phyloP scores from a whole-genome alignment of 2,888 invertebrate species.

The Anthophora plumipes region DNA sequence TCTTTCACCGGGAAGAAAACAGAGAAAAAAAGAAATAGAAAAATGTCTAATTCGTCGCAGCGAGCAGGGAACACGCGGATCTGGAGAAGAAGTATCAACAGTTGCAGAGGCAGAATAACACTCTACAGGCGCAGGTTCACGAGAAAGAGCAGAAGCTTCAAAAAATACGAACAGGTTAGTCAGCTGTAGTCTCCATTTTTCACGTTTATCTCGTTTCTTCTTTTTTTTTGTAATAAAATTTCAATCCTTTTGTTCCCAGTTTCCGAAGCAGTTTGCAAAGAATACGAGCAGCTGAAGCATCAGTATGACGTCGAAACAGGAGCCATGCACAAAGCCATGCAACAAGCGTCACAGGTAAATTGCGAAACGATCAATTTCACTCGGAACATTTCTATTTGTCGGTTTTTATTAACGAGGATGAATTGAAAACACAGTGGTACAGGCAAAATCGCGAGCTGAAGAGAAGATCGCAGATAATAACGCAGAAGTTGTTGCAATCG shows the following conservation, averaged over 20 bases:
- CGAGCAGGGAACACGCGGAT: constrained; percentile 87
- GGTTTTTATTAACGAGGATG: too few species aligned
- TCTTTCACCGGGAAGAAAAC: too few species aligned
- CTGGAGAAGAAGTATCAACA: constrained; percentile 88
- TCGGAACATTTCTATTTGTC: too few species aligned
- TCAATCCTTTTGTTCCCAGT: constrained; percentile 84
- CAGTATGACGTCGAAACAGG: constrained; percentile 91
- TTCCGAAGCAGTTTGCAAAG: constrained; percentile 90
- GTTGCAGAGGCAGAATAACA: constrained; percentile 87
- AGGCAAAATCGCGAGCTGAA: constrained; percentile 91
- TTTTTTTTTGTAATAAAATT: not conserved
- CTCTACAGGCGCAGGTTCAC: constrained; percentile 87
- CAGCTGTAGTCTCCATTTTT: not conserved
- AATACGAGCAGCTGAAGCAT: constrained; percentile 90
- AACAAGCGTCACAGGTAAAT: constrained; percentile 86
- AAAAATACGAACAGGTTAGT: constrained; percentile 85
- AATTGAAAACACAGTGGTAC: constrained; percentile 92
- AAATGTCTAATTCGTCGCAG: constrained; percentile 63
- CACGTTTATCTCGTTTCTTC: not conserved
- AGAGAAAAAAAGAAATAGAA: not conserved
- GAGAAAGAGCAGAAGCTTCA: constrained; percentile 88
- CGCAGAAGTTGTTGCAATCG: constrained; percentile 87
- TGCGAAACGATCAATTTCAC: not conserved
- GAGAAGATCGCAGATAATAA: constrained; percentile 88
- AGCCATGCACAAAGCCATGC: constrained; percentile 91